These are phyloP conservation scores for Bubo blakistoni DNA, from an alignment of 2,113 vertebrate species.

Conservation along the genomic window DNA sequence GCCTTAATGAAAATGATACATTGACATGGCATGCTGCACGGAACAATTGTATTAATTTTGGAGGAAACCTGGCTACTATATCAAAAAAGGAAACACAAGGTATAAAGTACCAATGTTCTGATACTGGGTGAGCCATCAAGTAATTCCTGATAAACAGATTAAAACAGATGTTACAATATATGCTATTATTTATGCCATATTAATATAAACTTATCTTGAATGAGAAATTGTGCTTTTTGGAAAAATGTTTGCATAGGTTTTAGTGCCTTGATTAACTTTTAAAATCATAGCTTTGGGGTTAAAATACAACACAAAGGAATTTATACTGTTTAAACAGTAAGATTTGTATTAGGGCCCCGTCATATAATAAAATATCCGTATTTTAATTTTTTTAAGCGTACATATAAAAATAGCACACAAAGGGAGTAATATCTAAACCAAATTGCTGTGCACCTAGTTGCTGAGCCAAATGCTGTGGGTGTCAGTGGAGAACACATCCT, in stretches of 20 bases:
- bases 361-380: not conserved
- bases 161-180: not conserved
- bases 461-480: not conserved
- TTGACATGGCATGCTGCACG: slow-evolving; percentile 82
- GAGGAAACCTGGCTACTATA: slow-evolving; percentile 89
- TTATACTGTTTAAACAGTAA: not conserved
- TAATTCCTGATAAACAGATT: not conserved
- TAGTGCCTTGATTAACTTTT: not conserved
- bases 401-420: not conserved
- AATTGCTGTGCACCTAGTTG: not conserved
- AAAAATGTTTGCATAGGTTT: not conserved
- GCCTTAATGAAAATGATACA: slow-evolving; percentile 62
- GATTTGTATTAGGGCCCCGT: not conserved
- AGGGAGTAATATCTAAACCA: not conserved
- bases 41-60: slow-evolving; percentile 72
- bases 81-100: slow-evolving; percentile 81
- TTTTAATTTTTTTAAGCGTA: not conserved
- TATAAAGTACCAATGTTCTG: slow-evolving; percentile 21
- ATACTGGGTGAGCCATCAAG: not conserved
- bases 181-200: not conserved
- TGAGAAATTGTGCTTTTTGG: not conserved
- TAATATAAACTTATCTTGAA: not conserved
- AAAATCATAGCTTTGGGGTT: not conserved
- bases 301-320: not conserved
- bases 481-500: not conserved